Evolutionary conservation across 1,140 invertebrate genomes (phyloP).

Genomic region (Lordiphosa stackelbergi): DNA sequence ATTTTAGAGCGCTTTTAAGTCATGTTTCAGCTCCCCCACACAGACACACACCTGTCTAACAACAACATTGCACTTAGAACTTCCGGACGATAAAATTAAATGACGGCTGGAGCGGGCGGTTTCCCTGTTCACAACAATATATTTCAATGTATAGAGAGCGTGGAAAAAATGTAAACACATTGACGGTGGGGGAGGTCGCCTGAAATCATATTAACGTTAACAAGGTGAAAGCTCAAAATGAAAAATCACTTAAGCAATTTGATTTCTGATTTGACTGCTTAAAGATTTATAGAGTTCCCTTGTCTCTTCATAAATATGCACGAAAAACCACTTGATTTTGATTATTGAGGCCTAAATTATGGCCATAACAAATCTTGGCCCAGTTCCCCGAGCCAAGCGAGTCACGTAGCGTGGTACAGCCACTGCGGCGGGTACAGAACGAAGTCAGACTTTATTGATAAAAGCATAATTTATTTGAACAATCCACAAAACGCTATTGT

Average conservation of each 20-base stretch:
- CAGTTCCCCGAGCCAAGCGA: slow-evolving; percentile 44
- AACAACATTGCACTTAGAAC: slow-evolving; percentile 64
- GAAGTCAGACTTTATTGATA: slow-evolving; percentile 63
- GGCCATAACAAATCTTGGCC: slow-evolving; percentile 66
- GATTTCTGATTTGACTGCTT: slow-evolving; percentile 67
- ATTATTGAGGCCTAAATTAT: slow-evolving; percentile 51
- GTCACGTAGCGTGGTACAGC: slow-evolving; percentile 51
- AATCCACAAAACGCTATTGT: slow-evolving; percentile 74
- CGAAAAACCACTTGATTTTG: slow-evolving; percentile 55
- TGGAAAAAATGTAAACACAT: slow-evolving; percentile 17
- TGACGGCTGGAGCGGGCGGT: slow-evolving; percentile 43
- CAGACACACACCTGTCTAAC: slow-evolving; percentile 35
- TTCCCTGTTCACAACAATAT: slow-evolving; percentile 56
- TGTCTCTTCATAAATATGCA: slow-evolving; percentile 58
- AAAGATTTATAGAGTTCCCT: slow-evolving; percentile 61
- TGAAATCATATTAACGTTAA: slow-evolving; percentile 69
- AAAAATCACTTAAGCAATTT: slow-evolving; percentile 75
- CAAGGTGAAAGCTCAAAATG: slow-evolving; percentile 72
- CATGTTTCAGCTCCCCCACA: slow-evolving; percentile 28
- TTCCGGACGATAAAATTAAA: slow-evolving; percentile 74
- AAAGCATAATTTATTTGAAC: slow-evolving; percentile 75
- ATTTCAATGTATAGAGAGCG: slow-evolving; percentile 49
- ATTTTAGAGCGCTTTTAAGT: slow-evolving; percentile 74
- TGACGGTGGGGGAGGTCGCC: slow-evolving; percentile 39
- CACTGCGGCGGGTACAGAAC: not conserved